A percentile compares a stretch with the other conserved stretches of the same genome.
Evolutionary conservation across 2,113 vertebrate species (phyloP).

Genomic region (Falcunculus frontatus): DNA sequence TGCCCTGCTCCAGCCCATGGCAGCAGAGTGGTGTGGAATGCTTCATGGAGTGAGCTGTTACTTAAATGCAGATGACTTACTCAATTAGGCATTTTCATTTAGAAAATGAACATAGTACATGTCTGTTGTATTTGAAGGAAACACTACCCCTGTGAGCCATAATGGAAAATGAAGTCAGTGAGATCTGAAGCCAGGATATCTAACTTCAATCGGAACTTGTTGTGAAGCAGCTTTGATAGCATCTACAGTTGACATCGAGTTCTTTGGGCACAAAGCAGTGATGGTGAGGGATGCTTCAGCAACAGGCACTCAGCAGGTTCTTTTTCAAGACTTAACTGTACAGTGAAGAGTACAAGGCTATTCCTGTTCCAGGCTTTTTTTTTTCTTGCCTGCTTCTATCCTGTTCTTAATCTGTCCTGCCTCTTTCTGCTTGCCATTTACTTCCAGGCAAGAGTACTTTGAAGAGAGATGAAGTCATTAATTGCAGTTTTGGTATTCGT

Average conservation of each 20-base stretch:
- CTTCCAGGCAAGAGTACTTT: neutral
- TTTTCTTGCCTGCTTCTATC: neutral
- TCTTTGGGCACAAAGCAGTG: neutral
- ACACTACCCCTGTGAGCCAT: neutral
- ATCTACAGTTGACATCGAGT: conserved; percentile 3
- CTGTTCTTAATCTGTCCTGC: neutral
- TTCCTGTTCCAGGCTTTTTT: neutral
- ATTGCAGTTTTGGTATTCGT: neutral
- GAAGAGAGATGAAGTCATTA: neutral
- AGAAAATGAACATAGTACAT: neutral
- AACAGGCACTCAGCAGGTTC: neutral
- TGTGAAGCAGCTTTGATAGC: conserved; percentile 1
- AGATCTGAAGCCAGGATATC: neutral
- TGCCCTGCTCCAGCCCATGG: neutral
- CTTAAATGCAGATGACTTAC: neutral
- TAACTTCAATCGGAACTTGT: conserved; percentile 17
- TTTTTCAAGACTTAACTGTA: neutral
- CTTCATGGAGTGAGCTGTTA: neutral
- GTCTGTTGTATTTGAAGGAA: neutral
- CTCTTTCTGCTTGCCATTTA: neutral
- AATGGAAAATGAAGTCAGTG: conserved; percentile 41
- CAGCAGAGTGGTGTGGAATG: neutral
- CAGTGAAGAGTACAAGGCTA: neutral
- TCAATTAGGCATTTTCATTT: neutral
- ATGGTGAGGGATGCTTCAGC: neutral